Percentiles rank a stretch among this genome's conserved stretches.
These are phyloP conservation scores for Sebastiscus albofasciatus DNA, from an alignment of 2,797 vertebrate genomes.

Conservation along the genomic window DNA sequence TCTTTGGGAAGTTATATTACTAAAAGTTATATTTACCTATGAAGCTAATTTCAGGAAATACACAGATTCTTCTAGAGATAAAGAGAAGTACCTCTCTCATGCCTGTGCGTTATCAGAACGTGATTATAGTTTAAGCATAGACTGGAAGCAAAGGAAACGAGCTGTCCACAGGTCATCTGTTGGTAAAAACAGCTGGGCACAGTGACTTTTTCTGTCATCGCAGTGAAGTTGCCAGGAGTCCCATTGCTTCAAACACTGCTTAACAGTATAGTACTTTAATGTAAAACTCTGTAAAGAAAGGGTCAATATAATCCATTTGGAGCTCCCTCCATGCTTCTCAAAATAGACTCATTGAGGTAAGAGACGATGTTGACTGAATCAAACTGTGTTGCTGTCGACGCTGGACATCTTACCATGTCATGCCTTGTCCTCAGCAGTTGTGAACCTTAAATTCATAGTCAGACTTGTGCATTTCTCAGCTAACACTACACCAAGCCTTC, in stretches of 20 bases:
- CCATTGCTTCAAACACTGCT: no score
- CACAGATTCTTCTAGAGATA: neutral
- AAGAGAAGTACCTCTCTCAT: no score
- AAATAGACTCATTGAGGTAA: no score
- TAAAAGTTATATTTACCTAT: no score
- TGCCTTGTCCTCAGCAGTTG: constrained; percentile 37
- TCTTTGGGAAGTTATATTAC: no score
- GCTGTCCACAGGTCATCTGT: neutral
- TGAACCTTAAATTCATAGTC: neutral
- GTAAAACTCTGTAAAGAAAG: no score
- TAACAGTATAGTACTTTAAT: no score
- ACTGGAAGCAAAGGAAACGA: neutral
- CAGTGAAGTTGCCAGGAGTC: neutral
- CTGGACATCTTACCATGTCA: neutral
- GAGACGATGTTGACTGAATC: no score
- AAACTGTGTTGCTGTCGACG: neutral
- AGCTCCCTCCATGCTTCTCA: no score
- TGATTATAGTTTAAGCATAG: neutral
- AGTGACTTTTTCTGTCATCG: neutral
- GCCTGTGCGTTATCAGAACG: neutral
- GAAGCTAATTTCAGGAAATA: neutral
- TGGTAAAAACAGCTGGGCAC: neutral
- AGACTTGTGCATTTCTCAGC: constrained; percentile 5
- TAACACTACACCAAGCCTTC: constrained; percentile 32
- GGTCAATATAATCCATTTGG: no score